These are phyloP conservation scores for Pteromalus puparum DNA, from an alignment of 1,140 invertebrate genomes.

Conservation along the genomic window DNA sequence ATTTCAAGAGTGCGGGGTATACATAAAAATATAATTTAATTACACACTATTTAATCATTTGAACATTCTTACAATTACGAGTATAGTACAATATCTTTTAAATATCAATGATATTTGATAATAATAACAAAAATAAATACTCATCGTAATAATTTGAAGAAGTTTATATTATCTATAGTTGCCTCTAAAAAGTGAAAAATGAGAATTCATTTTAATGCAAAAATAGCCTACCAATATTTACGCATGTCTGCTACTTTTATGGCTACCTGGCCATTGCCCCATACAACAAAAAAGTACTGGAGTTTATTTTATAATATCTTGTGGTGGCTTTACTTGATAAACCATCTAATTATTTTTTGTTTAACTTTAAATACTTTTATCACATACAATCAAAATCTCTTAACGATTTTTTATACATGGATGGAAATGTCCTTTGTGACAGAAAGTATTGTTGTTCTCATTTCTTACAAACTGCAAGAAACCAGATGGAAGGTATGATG, in stretches of 20 bases:
- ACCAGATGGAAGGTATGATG: conserved; percentile 10
- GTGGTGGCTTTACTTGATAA: conserved; percentile 34
- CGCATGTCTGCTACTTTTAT: background rate
- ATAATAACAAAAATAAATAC: no score
- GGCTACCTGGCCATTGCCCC: background rate
- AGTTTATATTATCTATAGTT: no score
- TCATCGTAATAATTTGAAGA: no score
- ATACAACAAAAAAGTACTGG: no score
- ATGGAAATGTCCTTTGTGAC: conserved; percentile 7
- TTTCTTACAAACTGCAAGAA: conserved; percentile 23
- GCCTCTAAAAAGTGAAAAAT: background rate
- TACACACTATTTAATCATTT: no score
- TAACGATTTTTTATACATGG: conserved; percentile 12
- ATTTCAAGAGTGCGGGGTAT: no score
- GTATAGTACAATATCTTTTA: no score
- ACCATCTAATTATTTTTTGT: conserved; percentile 8
- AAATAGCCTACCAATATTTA: background rate
- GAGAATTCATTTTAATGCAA: conserved; percentile 19
- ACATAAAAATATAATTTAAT: no score
- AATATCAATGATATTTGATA: no score
- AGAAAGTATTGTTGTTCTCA: conserved; percentile 6
- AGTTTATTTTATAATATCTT: background rate
- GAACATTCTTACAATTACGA: no score
- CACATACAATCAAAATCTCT: background rate
- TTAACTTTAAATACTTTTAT: conserved; percentile 10